Conservation (phyloP, 2,113 vertebrate genomes). For the Pangasianodon hypophthalmus region DNA sequence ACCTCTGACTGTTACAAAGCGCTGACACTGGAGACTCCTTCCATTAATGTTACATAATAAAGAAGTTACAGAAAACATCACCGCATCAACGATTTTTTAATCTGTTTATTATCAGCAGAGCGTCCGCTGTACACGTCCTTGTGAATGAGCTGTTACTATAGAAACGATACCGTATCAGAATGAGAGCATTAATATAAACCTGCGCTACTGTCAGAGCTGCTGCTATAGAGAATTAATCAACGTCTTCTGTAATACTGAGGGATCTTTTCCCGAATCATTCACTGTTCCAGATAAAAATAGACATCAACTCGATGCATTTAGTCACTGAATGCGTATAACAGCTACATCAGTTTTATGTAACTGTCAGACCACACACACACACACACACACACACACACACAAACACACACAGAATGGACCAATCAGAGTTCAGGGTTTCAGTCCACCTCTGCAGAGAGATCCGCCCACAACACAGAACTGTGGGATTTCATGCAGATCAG, state of each 20-base stretch:
- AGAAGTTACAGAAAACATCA: too few species aligned
- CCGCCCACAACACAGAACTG: not conserved
- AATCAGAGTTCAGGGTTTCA: slow-evolving; percentile 10
- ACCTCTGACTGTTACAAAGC: not conserved
- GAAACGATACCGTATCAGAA: not conserved
- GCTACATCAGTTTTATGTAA: slow-evolving; percentile 19
- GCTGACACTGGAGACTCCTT: not conserved
- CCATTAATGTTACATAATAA: too few species aligned
- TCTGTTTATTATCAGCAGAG: too few species aligned
- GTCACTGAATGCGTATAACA: not conserved
- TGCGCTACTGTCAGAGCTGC: not conserved
- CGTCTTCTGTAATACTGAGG: not conserved
- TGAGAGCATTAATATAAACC: not conserved
- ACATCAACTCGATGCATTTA: not conserved
- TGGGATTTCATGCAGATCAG: not conserved
- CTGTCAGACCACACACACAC: slow-evolving; percentile 5
- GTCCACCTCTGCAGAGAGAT: slow-evolving; percentile 31
- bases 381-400: slow-evolving; percentile 15
- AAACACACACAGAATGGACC: not conserved
- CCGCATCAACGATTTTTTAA: too few species aligned
- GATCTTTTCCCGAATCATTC: not conserved
- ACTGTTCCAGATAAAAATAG: not conserved
- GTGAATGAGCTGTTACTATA: not conserved
- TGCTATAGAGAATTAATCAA: not conserved
- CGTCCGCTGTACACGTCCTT: too few species aligned